Base-by-base conservation (phyloP, 1,140 invertebrate species). In the Melanaphis sacchari region DNA sequence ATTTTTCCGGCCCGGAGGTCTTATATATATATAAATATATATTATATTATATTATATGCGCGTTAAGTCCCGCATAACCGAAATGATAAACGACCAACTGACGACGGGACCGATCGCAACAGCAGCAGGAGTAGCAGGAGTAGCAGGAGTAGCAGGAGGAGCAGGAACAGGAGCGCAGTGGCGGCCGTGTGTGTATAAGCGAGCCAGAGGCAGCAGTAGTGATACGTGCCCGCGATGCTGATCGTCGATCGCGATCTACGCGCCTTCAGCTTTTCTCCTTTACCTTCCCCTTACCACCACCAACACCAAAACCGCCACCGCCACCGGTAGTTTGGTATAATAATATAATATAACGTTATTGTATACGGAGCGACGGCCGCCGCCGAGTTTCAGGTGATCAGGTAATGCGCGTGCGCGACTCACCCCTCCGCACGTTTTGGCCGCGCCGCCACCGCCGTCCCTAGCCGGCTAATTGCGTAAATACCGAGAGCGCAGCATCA, bases 401-500 rank as follows among this genome's bases (percentile, higher is more conserved):
- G 87, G 87, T 4, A 90, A 90, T 38, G 89, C 89, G 89, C 89
- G 89, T 90, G 89, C 89, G 52, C 89, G 21, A 26, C 46, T n/a
- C 88, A 26, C 11, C 40, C 26, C 84, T 31, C 15, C 84, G 84
- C 41, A 15, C 41, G 40, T 15, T 40, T 4, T 9, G 24, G 59
- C 11, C 24, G 38, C 87, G 41, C 43, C 43, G 40, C n/a, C 43
- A 41, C 21, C 43, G 76, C 81, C 36, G n/a, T n/a, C 46, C 43
- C 81, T 22, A 26, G 76, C 41, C 91, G 81, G 43, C 91, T 93
- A 93, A 93, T 93, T 93, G 91, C 46, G 91, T 93, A 93, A 93
- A 93, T 54, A 93, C 91, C 91, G 91, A 84, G 91, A 85, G 91
- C 91, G 81, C 76, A 84, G 66, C 76, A 40, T 91, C 76, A 36